phyloP scores from a whole-genome alignment of 2,797 vertebrate genomes.

The Channa striata region DNA sequence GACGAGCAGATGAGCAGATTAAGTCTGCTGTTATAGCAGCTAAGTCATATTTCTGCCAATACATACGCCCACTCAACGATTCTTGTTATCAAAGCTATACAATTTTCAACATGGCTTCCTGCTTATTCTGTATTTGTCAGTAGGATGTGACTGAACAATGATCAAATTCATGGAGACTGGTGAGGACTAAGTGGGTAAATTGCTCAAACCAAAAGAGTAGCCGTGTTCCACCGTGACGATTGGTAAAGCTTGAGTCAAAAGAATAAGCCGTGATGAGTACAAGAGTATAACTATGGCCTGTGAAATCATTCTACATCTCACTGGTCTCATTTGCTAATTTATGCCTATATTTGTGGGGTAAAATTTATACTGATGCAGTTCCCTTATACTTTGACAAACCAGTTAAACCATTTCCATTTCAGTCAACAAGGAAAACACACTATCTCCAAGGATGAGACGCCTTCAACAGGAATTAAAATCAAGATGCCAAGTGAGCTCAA shows the following conservation, averaged over 20 bases:
- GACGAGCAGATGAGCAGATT: background rate
- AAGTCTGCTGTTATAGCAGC: slow-evolving; percentile 5
- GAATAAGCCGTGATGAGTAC: slow-evolving; percentile 14
- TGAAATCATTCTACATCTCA: background rate
- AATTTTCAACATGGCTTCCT: slow-evolving; percentile 2
- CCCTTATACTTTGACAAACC: background rate
- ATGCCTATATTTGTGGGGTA: background rate
- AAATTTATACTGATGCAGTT: background rate
- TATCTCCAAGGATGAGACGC: background rate
- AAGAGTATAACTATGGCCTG: background rate
- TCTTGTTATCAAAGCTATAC: slow-evolving; percentile 14
- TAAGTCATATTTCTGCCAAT: slow-evolving; percentile 1
- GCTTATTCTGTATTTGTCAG: slow-evolving; percentile 12
- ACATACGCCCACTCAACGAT: slow-evolving; percentile 3
- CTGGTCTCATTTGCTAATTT: background rate
- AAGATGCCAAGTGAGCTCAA: slow-evolving; percentile 1
- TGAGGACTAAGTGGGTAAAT: slow-evolving; percentile 49
- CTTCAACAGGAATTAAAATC: slow-evolving; percentile 24
- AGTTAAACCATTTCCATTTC: slow-evolving; percentile 14
- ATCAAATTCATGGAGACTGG: slow-evolving; percentile 31
- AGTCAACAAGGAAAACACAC: background rate
- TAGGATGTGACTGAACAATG: slow-evolving; percentile 22
- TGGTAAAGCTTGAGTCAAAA: slow-evolving; percentile 50
- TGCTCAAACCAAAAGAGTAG: slow-evolving; percentile 26
- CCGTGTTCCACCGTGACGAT: slow-evolving; percentile 14